Conservation (phyloP, 23 tunicate genomes). For the Pegea sp. region DNA sequence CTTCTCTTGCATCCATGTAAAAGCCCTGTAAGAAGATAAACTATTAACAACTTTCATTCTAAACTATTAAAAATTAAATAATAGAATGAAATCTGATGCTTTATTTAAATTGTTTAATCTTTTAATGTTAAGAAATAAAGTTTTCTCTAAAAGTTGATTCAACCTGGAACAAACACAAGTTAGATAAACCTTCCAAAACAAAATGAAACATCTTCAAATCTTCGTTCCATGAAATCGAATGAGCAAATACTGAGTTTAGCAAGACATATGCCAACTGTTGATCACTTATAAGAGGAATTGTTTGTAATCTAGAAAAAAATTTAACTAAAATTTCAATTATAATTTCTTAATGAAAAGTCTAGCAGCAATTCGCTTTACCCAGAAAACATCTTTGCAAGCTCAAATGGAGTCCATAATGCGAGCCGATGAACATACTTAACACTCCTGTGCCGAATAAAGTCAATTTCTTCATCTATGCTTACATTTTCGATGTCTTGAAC, state of each 20-base stretch:
- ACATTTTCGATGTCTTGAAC: constrained; percentile 42
- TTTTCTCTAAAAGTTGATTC: neutral
- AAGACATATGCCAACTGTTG: constrained; percentile 72
- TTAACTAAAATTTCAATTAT: no score
- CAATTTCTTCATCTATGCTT: constrained; percentile 60
- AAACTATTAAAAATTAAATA: neutral
- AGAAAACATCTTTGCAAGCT: constrained; percentile 23
- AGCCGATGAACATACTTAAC: constrained; percentile 30
- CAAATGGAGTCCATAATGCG: constrained; percentile 44
- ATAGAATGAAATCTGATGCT: neutral
- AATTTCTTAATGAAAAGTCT: no score
- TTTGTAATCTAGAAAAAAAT: constrained; percentile 27
- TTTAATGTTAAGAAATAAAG: neutral
- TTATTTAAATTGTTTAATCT: neutral
- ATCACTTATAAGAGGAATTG: constrained; percentile 47
- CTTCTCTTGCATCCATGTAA: constrained; percentile 85
- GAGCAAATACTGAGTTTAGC: constrained; percentile 68
- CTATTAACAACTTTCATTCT: no score
- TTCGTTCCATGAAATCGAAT: constrained; percentile 69
- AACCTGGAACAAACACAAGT: constrained; percentile 34
- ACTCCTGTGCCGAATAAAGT: constrained; percentile 43
- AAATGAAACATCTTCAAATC: constrained; percentile 35
- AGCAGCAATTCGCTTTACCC: no score
- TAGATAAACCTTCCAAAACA: constrained; percentile 72
- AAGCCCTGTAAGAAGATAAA: constrained; percentile 41